Evolutionary conservation across 92 coral and sea anemone genomes (phyloP).

Genomic region (Zoanthus sociatus): DNA sequence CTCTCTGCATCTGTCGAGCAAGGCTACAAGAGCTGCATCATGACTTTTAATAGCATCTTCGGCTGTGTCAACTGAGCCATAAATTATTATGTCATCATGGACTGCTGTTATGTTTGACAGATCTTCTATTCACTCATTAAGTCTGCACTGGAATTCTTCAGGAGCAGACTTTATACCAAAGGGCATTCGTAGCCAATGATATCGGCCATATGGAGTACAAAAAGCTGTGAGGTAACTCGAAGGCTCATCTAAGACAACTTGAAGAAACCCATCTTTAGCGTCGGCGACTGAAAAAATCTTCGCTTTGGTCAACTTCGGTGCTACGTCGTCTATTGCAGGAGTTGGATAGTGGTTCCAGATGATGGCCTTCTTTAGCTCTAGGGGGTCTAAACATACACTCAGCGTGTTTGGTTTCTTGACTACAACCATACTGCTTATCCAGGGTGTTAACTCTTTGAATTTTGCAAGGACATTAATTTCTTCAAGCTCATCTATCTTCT

Average conservation of each 20-base stretch:
- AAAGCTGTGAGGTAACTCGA: constrained; percentile 60
- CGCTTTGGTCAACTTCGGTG: constrained; percentile 21
- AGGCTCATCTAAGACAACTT: constrained; percentile 59
- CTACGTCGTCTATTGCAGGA: constrained; percentile 46
- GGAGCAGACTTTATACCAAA: constrained; percentile 58
- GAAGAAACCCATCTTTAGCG: constrained; percentile 65
- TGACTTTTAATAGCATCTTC: constrained; percentile 47
- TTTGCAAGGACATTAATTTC: constrained; percentile 56
- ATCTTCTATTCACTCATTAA: background rate
- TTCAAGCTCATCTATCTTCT: constrained; percentile 48
- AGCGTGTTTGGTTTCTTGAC: constrained; percentile 56
- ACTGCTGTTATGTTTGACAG: too few relatives aligned
- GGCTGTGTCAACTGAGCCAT: constrained; percentile 39
- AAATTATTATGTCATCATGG: constrained; percentile 13
- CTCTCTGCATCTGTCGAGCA: constrained; percentile 64
- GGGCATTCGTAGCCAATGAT: constrained; percentile 61
- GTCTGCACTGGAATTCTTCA: constrained; percentile 62
- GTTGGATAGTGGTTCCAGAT: constrained; percentile 43
- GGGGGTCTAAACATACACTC: constrained; percentile 52
- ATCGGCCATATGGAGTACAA: constrained; percentile 36
- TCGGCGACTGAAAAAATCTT: background rate
- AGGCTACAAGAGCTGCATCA: constrained; percentile 51
- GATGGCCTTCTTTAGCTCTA: constrained; percentile 48
- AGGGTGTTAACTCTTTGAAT: constrained; percentile 54
- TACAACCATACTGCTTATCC: constrained; percentile 69